Percentiles rank a stretch among this genome's conserved stretches.
Evolutionary conservation across 1,140 invertebrate genomes (phyloP).

Genomic region (Drosophila guanche): DNA sequence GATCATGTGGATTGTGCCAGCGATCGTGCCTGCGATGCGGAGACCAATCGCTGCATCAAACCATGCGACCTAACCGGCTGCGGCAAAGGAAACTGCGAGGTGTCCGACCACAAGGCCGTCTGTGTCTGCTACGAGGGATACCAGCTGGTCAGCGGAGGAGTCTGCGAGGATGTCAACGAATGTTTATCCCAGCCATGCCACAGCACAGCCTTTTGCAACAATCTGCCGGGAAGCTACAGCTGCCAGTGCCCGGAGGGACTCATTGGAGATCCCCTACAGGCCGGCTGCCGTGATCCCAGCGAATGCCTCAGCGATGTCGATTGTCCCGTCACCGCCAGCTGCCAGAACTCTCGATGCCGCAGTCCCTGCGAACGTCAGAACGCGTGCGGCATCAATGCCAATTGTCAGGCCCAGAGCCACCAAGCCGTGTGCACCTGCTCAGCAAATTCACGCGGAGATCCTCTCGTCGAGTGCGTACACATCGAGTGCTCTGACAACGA

Average conservation of each 20-base stretch:
- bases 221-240: conserved; percentile 89
- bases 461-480: conserved; percentile 87
- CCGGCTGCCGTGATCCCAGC: conserved; percentile 89
- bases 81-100: conserved; percentile 89
- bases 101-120: conserved; percentile 87
- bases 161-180: conserved; percentile 93
- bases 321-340: conserved; percentile 91
- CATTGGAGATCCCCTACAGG: conserved; percentile 89
- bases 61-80: conserved; percentile 90
- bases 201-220: conserved; percentile 89
- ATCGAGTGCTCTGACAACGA: conserved; percentile 91
- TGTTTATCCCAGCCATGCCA: conserved; percentile 91
- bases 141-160: conserved; percentile 86
- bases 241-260: conserved; percentile 91
- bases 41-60: conserved; percentile 92
- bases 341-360: conserved; percentile 90
- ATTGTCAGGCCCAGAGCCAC: conserved; percentile 88
- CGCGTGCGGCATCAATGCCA: conserved; percentile 90
- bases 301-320: conserved; percentile 92
- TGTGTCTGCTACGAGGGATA: conserved; percentile 92
- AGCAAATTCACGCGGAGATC: conserved; percentile 89
- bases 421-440: conserved; percentile 90
- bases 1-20: conserved; percentile 89
- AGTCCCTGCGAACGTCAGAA: conserved; percentile 89
- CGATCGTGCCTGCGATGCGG: conserved; percentile 89